Conservation (phyloP, 2,113 vertebrate species). For the Tupaia chinensis region DNA sequence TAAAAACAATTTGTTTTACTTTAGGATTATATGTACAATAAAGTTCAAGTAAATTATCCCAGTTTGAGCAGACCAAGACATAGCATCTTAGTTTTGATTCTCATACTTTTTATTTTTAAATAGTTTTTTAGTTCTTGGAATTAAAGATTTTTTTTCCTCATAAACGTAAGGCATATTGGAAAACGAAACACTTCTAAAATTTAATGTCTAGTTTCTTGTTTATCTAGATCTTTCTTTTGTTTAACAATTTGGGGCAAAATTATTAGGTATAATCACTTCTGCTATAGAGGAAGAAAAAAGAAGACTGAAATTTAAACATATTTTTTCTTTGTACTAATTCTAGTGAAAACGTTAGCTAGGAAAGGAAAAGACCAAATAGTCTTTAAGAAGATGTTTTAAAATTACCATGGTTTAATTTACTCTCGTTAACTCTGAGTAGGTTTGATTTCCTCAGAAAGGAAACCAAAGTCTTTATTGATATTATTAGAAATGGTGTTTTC, state of each 20-base stretch:
- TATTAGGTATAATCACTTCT: neutral
- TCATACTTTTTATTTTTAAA: constrained; percentile 21
- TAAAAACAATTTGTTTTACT: constrained; percentile 40
- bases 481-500: neutral
- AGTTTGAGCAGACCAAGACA: neutral
- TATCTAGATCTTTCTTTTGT: neutral
- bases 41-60: neutral
- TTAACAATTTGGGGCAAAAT: neutral
- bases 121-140: neutral
- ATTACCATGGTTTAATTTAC: constrained; percentile 2
- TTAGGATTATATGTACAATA: neutral
- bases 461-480: neutral
- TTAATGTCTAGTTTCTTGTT: constrained; percentile 17
- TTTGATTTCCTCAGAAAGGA: constrained; percentile 47
- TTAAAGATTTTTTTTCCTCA: neutral
- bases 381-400: constrained; percentile 55
- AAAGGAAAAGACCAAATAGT: constrained; percentile 8
- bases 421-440: neutral
- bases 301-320: neutral
- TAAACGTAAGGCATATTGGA: neutral
- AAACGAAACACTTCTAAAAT: constrained; percentile 38
- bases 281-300: neutral
- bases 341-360: neutral
- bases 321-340: constrained; percentile 29
- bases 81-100: neutral